Percentiles rank a stretch among this genome's conserved stretches.
Evolutionary conservation across 2,113 vertebrate genomes (phyloP).

Genomic region (Hipposideros armiger): DNA sequence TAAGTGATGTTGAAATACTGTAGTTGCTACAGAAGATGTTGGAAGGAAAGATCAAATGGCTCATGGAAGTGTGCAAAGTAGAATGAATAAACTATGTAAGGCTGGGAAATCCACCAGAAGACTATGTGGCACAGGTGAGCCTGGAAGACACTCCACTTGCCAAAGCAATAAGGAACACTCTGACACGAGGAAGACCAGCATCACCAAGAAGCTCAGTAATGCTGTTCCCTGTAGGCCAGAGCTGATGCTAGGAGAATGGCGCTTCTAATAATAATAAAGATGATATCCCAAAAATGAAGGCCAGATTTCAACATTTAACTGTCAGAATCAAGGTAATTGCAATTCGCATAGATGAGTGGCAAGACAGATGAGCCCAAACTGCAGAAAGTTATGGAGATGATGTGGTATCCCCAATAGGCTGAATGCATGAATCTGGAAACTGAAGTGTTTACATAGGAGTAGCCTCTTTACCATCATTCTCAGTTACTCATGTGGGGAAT

Average conservation of each 20-base stretch:
- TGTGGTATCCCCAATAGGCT: background rate
- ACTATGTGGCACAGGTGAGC: background rate
- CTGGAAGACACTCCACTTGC: background rate
- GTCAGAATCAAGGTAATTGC: background rate
- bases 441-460: background rate
- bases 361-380: background rate
- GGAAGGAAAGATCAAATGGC: background rate
- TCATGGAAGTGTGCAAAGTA: background rate
- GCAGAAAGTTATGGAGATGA: background rate
- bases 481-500: background rate
- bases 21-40: background rate
- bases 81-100: background rate
- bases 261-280: background rate
- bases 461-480: background rate
- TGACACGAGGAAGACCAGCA: background rate
- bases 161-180: background rate
- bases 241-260: background rate
- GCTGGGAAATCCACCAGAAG: background rate
- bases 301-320: background rate
- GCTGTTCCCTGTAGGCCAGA: background rate
- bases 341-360: background rate
- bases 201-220: background rate
- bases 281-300: background rate
- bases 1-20: background rate
- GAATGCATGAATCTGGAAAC: background rate